Evolutionary conservation across 1,140 invertebrate genomes (phyloP).

Genomic region (Diuraphis noxia): DNA sequence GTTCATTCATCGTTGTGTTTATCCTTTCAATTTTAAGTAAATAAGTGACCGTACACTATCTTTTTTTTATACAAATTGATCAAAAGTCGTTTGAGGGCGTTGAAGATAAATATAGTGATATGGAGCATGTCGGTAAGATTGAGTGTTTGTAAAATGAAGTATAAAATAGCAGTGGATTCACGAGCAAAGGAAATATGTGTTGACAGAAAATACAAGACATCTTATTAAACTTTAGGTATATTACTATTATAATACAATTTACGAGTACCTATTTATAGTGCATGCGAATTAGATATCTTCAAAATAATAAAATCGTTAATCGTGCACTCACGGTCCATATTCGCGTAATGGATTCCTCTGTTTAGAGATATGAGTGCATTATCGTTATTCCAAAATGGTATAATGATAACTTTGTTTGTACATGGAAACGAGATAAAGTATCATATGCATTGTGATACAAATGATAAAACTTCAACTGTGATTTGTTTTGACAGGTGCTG

Average conservation of each 20-base stretch:
- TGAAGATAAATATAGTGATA: too few relatives aligned
- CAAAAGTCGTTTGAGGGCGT: not conserved
- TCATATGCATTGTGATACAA: not conserved
- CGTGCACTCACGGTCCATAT: not conserved
- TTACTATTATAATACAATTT: not conserved
- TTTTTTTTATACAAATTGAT: not conserved
- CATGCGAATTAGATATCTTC: too few relatives aligned
- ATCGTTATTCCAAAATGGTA: not conserved
- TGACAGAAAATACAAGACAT: not conserved
- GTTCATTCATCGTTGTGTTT: not conserved
- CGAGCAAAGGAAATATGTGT: not conserved
- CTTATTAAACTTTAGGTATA: not conserved
- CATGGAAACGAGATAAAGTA: not conserved
- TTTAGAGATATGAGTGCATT: not conserved
- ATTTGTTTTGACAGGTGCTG: conserved; percentile 57
- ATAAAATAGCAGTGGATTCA: not conserved
- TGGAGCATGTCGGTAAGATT: not conserved
- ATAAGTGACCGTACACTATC: not conserved
- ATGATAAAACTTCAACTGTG: not conserved
- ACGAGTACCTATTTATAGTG: too few relatives aligned
- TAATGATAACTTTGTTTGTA: not conserved
- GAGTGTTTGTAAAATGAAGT: not conserved
- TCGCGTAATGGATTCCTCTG: not conserved
- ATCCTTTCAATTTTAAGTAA: not conserved
- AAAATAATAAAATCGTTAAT: conserved; percentile 5